Base-by-base conservation (phyloP, 2,888 invertebrate species). In the Atethmia centrago region DNA sequence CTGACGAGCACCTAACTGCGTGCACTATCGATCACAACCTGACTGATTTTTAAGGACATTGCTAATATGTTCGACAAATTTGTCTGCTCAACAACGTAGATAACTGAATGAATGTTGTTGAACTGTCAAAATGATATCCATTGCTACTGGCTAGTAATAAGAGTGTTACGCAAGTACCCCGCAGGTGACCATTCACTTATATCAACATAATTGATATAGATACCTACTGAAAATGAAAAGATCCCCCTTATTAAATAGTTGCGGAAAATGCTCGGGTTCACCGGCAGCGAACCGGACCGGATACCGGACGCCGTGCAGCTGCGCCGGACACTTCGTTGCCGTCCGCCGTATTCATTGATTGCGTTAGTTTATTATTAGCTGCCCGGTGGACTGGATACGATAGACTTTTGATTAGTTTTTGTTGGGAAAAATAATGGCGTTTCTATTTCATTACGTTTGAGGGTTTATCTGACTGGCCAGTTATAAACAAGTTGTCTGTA, bases 261-360 rank as follows among this genome's bases (percentile, higher is more conserved):
- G 56, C 19, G 62, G n/a, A 49, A 76, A 79, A 76, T 76, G 62
- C 74, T 77, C 45, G 40, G 59, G 59, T 65, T 56, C 56, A 47
- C 4, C 58, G 74, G 47, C 55, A 49, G 21, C 10, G 21, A 14
- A 63, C 73, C 45, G 55, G 63, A 64, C 21, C 64, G 69, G 70
- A 53, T 72, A 71, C 67, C 75, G 78, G 75, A 62, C 47, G 53
- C 21, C 77, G 71, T 62, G 62, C 71, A 55, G 80, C 58, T 73
- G 75, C 25, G 63, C 49, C 64, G 73, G 74, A 77, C 73, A 71
- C 73, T 69, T 81, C 59, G 72, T 70, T 82, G 84, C 74, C 77
- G 66, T 74, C 55, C 67, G 49, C 16, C n/a, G 59, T 64, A 68
- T 79, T 70, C 77, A 79, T 84, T 82, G 66, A 83, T 78, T 75